Conservation (phyloP, 2,888 invertebrate species). For the Crocallis elinguaria region DNA sequence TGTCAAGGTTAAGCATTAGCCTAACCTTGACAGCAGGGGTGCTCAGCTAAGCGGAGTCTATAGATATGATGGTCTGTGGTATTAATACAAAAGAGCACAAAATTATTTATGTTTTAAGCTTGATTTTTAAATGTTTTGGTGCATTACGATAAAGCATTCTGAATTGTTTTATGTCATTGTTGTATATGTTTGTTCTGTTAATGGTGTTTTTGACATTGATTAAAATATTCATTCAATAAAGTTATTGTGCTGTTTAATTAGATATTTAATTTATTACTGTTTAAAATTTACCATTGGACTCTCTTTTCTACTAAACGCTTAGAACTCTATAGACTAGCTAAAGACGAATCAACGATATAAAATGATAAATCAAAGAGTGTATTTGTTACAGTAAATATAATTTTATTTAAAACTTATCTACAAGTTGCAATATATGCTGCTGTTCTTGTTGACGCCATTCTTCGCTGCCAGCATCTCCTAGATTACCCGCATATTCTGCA, state of each 20-base stretch:
- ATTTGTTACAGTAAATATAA: neutral
- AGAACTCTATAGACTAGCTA: no score
- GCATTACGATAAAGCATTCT: constrained; percentile 32
- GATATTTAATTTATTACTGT: constrained; percentile 16
- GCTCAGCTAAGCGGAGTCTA: no score
- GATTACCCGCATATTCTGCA: constrained; percentile 97
- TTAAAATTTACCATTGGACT: no score
- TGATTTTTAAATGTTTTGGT: constrained; percentile 19
- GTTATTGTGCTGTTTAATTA: constrained; percentile 52
- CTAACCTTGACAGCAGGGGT: no score
- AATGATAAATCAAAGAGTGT: neutral
- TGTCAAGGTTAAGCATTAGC: no score
- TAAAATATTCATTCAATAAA: constrained; percentile 55
- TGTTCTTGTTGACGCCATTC: constrained; percentile 95
- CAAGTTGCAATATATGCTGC: constrained; percentile 95
- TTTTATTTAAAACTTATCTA: constrained; percentile 93
- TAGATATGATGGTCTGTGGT: no score
- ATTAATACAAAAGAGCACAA: constrained; percentile 18
- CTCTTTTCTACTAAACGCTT: no score
- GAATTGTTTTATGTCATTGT: constrained; percentile 33
- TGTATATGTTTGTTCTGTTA: constrained; percentile 50
- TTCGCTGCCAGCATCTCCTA: constrained; percentile 94
- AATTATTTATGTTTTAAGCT: constrained; percentile 14
- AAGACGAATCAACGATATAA: no score
- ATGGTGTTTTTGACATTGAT: constrained; percentile 43